These are phyloP conservation scores for Tamias sibiricus DNA, from an alignment of 2,113 vertebrate genomes.

Conservation along the genomic window DNA sequence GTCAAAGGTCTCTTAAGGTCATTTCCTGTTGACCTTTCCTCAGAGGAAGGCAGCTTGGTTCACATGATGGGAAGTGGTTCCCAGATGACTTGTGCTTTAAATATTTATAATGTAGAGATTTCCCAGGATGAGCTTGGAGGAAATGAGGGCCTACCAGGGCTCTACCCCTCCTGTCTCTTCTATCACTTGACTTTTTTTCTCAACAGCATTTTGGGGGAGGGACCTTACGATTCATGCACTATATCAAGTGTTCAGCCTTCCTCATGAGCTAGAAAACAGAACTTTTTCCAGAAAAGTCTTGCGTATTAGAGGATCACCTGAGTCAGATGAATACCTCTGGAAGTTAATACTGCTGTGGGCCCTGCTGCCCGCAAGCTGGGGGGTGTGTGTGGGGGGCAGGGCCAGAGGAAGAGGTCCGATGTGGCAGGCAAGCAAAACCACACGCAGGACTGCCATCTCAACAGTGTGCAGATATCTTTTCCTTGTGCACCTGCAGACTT, in stretches of 20 bases:
- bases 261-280: not conserved
- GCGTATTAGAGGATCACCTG: not conserved
- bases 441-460: fast-evolving
- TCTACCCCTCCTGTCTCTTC: not conserved
- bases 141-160: not conserved
- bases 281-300: slow-evolving; percentile 28
- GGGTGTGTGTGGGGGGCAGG: too few relatives aligned
- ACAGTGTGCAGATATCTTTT: not conserved
- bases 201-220: not conserved
- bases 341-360: not conserved
- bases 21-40: slow-evolving; percentile 75
- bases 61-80: not conserved
- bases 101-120: not conserved
- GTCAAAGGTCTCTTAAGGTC: slow-evolving; percentile 46
- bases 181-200: not conserved
- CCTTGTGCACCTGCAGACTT: not conserved
- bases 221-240: not conserved
- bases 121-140: slow-evolving; percentile 23
- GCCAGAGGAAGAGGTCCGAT: not conserved
- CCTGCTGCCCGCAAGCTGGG: not conserved
- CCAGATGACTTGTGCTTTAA: not conserved
- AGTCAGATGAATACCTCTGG: not conserved
- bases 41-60: slow-evolving; percentile 20
- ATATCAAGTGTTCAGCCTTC: not conserved
- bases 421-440: too few relatives aligned